These are phyloP conservation scores for Pycnonotus jocosus DNA, from an alignment of 2,113 vertebrate species.

Conservation along the genomic window DNA sequence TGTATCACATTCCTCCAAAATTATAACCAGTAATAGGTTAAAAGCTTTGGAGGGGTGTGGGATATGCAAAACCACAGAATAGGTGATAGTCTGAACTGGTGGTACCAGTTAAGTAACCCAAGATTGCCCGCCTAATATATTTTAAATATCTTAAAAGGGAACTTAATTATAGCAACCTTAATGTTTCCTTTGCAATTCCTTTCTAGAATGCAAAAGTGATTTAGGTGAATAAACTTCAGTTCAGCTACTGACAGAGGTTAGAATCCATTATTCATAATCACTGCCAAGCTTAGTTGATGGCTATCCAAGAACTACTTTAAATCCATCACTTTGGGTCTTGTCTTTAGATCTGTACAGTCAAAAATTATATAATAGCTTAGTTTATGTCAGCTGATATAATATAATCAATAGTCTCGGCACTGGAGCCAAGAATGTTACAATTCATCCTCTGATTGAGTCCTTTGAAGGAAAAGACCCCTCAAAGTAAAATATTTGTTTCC, in stretches of 20 bases:
- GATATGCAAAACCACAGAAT: constrained; percentile 15
- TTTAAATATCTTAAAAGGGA: constrained; percentile 3
- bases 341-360: not conserved
- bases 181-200: not conserved
- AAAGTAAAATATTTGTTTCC: not conserved
- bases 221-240: not conserved
- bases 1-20: constrained; percentile 63
- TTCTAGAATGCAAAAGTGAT: not conserved
- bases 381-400: not conserved
- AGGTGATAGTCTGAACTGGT: constrained; percentile 44
- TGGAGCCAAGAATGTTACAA: not conserved
- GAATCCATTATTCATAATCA: not conserved
- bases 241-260: not conserved
- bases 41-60: constrained; percentile 22
- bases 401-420: not conserved
- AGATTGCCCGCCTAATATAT: not conserved
- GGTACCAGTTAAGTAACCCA: constrained; percentile 34
- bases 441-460: not conserved
- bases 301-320: not conserved
- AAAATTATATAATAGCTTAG: not conserved
- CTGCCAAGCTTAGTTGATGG: not conserved
- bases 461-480: not conserved
- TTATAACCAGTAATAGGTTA: constrained; percentile 50
- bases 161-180: not conserved
- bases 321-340: not conserved